Base-by-base conservation (phyloP, 2,888 invertebrate species). In the Anoncus sp. region DNA sequence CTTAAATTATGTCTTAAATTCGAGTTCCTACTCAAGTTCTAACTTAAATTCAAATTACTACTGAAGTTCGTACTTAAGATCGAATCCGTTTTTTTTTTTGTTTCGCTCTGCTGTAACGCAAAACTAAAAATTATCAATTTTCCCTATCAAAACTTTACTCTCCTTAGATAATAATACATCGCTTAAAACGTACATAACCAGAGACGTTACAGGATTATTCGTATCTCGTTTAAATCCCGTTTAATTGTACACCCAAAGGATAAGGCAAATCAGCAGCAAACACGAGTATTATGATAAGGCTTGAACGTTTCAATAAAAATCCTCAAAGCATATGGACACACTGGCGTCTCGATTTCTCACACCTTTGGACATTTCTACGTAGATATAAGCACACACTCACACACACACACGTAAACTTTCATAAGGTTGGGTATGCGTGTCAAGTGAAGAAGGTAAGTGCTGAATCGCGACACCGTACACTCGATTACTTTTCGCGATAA, bases 361-460 rank as follows among this genome's bases (percentile, higher is more conserved):
- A 66, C 51, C 59, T 51, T 10, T 27, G 10, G 40, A 12, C 38
- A 12, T 38, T 38, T 38, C 12, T 38, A 10, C 38, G 2, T 38
- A 12, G 38, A 31, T 7, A 31, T 31, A 31, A 31, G 7, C 31
- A 31, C 31, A 5, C 12, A 38, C 12, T 12, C 38, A 7, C 10
- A 12, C 20, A 49, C 49, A 12, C 65, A 27, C 18, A 38, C 38
- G 53, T 20, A 24, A 6, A 53, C 22, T 22, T 24, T 27, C n/a
- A n/a, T 24, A 27, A 53, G 4, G n/a, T 53, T 55, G 16, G 31
- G 53, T 59, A 66, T 73, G 73, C 73, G 67, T 74, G 74, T 59
- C 51, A 22, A 22, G 49, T 45, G 45, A 67, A 67, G 53, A 60
- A 60, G 51, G 45, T 45, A 67, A 59, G 66, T 45, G 53, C 45